Evolutionary conservation across 2,113 vertebrate genomes (phyloP), one percentile per base, ranked within the genome.

Genomic region (Pelmatolapia mariae): DNA sequence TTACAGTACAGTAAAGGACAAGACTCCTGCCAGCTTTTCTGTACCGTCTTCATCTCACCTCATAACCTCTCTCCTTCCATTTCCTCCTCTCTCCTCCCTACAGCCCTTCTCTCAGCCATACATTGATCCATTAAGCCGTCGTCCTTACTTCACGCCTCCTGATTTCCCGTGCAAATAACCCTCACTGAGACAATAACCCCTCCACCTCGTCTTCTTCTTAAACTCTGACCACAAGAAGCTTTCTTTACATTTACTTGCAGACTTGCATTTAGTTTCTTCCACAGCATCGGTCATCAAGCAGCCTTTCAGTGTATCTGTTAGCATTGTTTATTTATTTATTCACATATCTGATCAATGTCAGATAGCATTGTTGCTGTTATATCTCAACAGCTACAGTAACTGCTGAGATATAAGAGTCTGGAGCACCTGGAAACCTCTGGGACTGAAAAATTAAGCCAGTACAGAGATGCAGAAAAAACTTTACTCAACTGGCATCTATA

Each of bases 101-200:
- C 76, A 45, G 36, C 6, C 10, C 47, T n/a, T 83, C 38, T 80
- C 33, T 29, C 63, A 45, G 10, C 43, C 80, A 61, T 61, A 79
- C 53, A 89, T 83, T 83, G 85, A 92, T 93, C 90, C 84, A 90
- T 84, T 88, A 86, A 91, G 78, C 81, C 13, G 2, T 15, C 3
- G 2, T 33, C 85, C 50, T 63, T 54, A 68, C 84, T 66, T 85
- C 86, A 82, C 36, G 29, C 83, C 82, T 83, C 81, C 80, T 86
- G 66, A 71, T 88, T 87, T 87, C 31, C 76, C n/a, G 24, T 54
- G 56, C 52, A 81, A 89, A 89, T 87, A 88, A 87, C 90, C 86
- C 89, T 78, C 22, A 83, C 31, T 80, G 5, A 78, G 78, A 86
- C 43, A 78, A 52, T 78, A 78, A 31, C 45, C 26, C 26, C 29